Conservation (phyloP, 2,888 invertebrate species). For the Zelleria hepariella region DNA sequence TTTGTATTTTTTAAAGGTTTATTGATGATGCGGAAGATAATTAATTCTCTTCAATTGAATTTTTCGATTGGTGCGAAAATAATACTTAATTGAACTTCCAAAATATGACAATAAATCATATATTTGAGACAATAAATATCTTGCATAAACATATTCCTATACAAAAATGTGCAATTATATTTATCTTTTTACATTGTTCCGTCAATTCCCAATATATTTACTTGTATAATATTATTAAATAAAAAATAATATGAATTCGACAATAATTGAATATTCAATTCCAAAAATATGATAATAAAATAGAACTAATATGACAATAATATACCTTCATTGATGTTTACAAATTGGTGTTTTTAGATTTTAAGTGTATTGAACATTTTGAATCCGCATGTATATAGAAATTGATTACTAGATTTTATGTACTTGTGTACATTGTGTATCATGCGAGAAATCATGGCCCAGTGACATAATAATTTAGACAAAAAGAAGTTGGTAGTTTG, state of each 20-base stretch:
- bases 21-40: slow-evolving; percentile 27
- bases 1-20: slow-evolving; percentile 57
- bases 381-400: not conserved
- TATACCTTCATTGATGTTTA: slow-evolving; percentile 28
- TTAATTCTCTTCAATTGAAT: slow-evolving; percentile 11
- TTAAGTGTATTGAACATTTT: slow-evolving; percentile 23
- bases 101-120: slow-evolving; percentile 42
- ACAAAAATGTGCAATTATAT: slow-evolving; percentile 52
- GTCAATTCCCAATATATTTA: slow-evolving; percentile 54
- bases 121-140: slow-evolving; percentile 7
- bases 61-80: not conserved
- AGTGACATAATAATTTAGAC: no score
- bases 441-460: not conserved
- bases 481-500: no score
- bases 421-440: not conserved
- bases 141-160: slow-evolving; percentile 22
- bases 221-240: slow-evolving; percentile 30
- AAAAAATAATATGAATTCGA: not conserved
- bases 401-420: not conserved
- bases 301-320: slow-evolving; percentile 43
- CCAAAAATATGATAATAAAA: slow-evolving; percentile 9
- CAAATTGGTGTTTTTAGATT: slow-evolving; percentile 45
- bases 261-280: slow-evolving; percentile 18
- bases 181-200: slow-evolving; percentile 20
- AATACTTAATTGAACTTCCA: slow-evolving; percentile 20